Percentiles rank a stretch among this genome's conserved stretches.
These are phyloP conservation scores for Saguinus imperator DNA, from an alignment of 2,113 vertebrate species.

Conservation along the genomic window DNA sequence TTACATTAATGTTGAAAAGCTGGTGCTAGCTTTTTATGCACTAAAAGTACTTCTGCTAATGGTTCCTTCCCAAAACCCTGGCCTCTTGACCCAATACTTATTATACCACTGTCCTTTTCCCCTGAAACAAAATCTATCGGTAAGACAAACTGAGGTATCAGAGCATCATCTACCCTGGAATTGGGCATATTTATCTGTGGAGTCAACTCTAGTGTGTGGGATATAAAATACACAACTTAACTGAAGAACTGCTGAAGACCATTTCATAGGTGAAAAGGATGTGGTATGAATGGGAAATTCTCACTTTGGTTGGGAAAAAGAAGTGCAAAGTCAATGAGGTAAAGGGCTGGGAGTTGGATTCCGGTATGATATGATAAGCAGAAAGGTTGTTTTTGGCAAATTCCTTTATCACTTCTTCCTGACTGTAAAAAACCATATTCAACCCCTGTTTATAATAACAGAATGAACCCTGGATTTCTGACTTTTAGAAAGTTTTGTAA, in stretches of 20 bases:
- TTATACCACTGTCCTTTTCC: neutral
- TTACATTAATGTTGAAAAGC: neutral
- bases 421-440: conserved; percentile 11
- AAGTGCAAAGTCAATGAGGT: neutral
- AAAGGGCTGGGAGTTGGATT: neutral
- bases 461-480: conserved; percentile 25
- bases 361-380: neutral
- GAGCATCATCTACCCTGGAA: neutral
- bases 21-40: neutral
- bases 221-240: neutral
- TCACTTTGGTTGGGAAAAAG: neutral
- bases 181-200: neutral
- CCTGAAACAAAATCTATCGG: neutral
- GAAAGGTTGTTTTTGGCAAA: neutral
- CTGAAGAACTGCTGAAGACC: conserved; percentile 9
- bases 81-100: neutral
- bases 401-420: conserved; percentile 23
- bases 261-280: neutral
- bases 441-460: neutral
- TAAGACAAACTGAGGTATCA: neutral
- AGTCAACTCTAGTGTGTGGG: neutral
- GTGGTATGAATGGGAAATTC: neutral
- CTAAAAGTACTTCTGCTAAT: neutral
- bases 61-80: neutral
- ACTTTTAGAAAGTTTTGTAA: conserved; percentile 33